Evolutionary conservation across 2,888 invertebrate species (phyloP).

Genomic region (Mimumesa dahlbomi): DNA sequence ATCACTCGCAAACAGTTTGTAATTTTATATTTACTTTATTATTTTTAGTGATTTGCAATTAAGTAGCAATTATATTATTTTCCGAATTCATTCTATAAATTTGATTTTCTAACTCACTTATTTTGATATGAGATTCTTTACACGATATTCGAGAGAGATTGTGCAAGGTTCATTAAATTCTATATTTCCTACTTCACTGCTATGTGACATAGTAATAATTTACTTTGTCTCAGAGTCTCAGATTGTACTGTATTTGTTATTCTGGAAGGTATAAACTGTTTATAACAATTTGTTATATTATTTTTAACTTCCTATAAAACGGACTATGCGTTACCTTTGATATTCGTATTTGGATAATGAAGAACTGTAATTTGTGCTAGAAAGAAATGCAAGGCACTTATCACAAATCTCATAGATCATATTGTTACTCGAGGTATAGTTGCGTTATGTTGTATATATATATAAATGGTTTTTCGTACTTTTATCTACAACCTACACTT

Average conservation of each 20-base stretch:
- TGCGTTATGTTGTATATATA: constrained; percentile 12
- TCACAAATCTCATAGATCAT: constrained; percentile 31
- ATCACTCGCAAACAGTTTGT: not conserved
- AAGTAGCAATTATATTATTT: not conserved
- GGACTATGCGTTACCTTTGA: constrained; percentile 35
- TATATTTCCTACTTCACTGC: not conserved
- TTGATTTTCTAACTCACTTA: not conserved
- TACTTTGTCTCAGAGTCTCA: constrained; percentile 18
- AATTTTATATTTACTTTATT: not conserved
- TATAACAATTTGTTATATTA: constrained; percentile 43
- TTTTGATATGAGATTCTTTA: constrained; percentile 44
- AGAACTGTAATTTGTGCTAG: constrained; percentile 37
- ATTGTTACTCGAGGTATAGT: constrained; percentile 30
- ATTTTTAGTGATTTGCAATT: not conserved
- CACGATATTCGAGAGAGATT: constrained; percentile 26
- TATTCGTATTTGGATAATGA: constrained; percentile 30
- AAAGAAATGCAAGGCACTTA: constrained; percentile 66
- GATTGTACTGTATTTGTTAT: constrained; percentile 51
- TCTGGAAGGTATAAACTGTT: constrained; percentile 29
- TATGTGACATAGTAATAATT: constrained; percentile 7
- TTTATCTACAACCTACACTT: constrained; percentile 5
- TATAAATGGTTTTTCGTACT: too few species aligned
- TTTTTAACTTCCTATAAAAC: constrained; percentile 47
- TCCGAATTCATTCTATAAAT: not conserved
- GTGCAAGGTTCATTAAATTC: constrained; percentile 6